phyloP scores from a whole-genome alignment of 2,888 invertebrate genomes.

The Endotricha flammealis region DNA sequence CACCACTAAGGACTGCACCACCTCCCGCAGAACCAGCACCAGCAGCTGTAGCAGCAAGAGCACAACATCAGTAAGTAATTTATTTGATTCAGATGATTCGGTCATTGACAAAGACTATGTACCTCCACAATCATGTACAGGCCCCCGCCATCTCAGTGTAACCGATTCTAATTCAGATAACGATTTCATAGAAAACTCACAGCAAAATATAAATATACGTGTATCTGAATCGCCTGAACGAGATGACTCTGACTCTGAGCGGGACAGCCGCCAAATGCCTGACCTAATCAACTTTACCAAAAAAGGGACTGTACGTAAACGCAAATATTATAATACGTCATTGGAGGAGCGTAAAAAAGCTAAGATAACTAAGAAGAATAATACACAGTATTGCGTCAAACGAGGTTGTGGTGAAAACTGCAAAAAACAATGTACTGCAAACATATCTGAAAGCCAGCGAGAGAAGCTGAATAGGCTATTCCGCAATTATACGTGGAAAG shows the following conservation, averaged over 20 bases:
- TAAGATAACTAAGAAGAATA: conserved; percentile 9
- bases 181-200: no score
- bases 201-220: no score
- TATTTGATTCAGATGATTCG: conserved; percentile 4
- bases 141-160: no score
- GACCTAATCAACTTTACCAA: not conserved
- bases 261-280: no score
- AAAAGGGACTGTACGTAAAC: conserved; percentile 5
- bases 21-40: no score
- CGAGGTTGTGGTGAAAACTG: conserved; percentile 8
- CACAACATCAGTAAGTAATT: not conserved
- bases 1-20: no score
- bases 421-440: conserved; percentile 8
- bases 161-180: no score
- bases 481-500: conserved; percentile 13
- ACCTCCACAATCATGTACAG: not conserved
- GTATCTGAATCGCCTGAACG: no score
- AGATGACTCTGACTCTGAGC: no score
- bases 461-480: conserved; percentile 8
- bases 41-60: no score
- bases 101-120: conserved; percentile 1
- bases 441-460: conserved; percentile 8
- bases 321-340: conserved; percentile 9
- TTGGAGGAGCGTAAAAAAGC: conserved; percentile 7
- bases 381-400: conserved; percentile 5